A percentile compares a stretch with the other conserved stretches of the same genome.
These are phyloP conservation scores for Eleutherodactylus coqui DNA, from an alignment of 2,797 vertebrate species.

Conservation along the genomic window DNA sequence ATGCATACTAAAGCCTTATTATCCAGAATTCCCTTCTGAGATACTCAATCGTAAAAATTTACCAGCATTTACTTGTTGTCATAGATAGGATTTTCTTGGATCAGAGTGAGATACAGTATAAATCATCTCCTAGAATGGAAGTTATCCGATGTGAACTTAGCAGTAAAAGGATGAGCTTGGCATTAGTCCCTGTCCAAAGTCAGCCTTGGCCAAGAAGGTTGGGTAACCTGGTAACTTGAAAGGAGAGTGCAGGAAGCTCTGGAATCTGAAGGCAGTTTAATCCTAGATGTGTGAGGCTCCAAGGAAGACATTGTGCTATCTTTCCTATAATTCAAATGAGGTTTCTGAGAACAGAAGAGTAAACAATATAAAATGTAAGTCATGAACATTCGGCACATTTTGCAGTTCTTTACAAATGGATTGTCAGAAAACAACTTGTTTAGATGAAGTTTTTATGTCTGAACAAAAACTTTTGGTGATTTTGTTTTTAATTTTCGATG, in stretches of 20 bases:
- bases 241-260: not conserved
- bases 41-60: not conserved
- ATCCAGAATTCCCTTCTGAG: not conserved
- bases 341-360: not conserved
- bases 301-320: constrained; percentile 28
- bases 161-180: constrained; percentile 28
- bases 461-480: not conserved
- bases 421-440: not conserved
- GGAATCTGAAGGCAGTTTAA: constrained; percentile 38
- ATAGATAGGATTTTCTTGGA: not conserved
- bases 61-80: constrained; percentile 8
- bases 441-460: not conserved
- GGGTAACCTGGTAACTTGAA: constrained; percentile 44
- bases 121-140: not conserved
- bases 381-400: not conserved
- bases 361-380: not conserved
- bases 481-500: not conserved
- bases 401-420: not conserved
- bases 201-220: constrained; percentile 26
- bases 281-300: constrained; percentile 24
- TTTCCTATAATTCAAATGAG: constrained; percentile 19
- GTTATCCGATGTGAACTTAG: constrained; percentile 26
- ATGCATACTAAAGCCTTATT: not conserved
- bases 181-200: not conserved
- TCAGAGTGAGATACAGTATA: constrained; percentile 16